These are phyloP conservation scores for Dolichopus griseipennis DNA, from an alignment of 2,888 invertebrate genomes.

Conservation along the genomic window DNA sequence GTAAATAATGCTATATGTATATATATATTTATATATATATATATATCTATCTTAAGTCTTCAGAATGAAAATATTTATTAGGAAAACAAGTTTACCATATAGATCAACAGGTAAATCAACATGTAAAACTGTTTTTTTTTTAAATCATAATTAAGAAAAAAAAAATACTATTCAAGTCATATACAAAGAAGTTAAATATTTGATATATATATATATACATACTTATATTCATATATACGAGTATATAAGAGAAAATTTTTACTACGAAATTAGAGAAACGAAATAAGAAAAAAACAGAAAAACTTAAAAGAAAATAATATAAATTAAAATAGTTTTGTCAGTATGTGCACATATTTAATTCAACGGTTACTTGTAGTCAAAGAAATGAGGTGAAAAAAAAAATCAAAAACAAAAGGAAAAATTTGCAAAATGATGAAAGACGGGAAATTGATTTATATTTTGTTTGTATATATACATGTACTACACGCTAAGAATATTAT, in stretches of 20 bases:
- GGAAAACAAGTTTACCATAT: background rate
- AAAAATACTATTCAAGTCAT: background rate
- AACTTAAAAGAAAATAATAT: too few species aligned
- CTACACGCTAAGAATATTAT: too few species aligned
- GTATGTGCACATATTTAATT: background rate
- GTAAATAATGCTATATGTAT: too few species aligned
- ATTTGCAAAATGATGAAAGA: background rate
- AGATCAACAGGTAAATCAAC: constrained; percentile 4
- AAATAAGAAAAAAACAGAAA: too few species aligned
- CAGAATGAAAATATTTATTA: background rate
- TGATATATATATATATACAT: too few species aligned
- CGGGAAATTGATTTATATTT: background rate
- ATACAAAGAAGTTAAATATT: background rate
- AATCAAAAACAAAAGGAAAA: too few species aligned
- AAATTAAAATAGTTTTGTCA: background rate
- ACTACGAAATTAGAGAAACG: background rate
- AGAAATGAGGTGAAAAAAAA: background rate
- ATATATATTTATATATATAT: too few species aligned
- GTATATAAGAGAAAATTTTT: background rate
- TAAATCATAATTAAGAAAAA: background rate
- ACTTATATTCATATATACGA: too few species aligned
- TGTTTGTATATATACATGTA: too few species aligned
- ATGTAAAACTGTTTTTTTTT: background rate
- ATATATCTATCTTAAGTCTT: too few species aligned
- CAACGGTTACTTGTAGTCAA: background rate